Evolutionary conservation across 2,888 invertebrate species (phyloP).

Genomic region (Blastobasis lacticolella): DNA sequence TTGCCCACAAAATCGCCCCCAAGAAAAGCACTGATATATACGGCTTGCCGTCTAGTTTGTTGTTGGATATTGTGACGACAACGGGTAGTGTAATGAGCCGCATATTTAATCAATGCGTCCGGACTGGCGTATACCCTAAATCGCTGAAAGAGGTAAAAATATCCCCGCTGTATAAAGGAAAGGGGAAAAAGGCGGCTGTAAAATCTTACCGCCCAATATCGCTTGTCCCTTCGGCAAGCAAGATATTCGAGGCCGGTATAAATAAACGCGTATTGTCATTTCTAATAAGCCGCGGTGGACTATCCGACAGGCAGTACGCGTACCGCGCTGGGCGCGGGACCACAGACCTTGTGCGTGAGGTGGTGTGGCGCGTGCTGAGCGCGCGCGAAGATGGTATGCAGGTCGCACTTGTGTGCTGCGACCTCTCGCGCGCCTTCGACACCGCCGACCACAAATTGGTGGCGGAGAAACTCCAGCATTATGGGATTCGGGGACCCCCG

Average conservation of each 20-base stretch:
- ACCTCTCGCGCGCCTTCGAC: neutral
- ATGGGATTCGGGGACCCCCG: too few species aligned
- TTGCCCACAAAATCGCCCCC: neutral
- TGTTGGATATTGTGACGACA: neutral
- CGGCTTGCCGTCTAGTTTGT: neutral
- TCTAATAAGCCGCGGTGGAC: neutral
- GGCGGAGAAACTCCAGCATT: too few species aligned
- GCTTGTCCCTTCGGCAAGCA: neutral
- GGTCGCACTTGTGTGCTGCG: too few species aligned
- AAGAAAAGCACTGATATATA: neutral
- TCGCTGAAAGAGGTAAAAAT: neutral
- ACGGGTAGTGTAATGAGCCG: neutral
- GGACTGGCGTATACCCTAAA: neutral
- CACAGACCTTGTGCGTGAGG: constrained; percentile 2
- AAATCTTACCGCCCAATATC: constrained; percentile 1
- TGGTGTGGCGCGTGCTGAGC: constrained; percentile 2
- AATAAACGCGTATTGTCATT: neutral
- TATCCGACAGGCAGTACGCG: constrained; percentile 1
- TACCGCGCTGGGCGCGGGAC: constrained; percentile 1
- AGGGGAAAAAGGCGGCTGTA: neutral
- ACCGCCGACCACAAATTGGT: too few species aligned
- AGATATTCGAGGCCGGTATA: neutral
- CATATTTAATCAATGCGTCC: neutral
- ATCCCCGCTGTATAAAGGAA: neutral
- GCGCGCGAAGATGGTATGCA: too few species aligned